Evolutionary conservation across 2,113 vertebrate genomes (phyloP).

Genomic region (Brachypodius melanocephalos): DNA sequence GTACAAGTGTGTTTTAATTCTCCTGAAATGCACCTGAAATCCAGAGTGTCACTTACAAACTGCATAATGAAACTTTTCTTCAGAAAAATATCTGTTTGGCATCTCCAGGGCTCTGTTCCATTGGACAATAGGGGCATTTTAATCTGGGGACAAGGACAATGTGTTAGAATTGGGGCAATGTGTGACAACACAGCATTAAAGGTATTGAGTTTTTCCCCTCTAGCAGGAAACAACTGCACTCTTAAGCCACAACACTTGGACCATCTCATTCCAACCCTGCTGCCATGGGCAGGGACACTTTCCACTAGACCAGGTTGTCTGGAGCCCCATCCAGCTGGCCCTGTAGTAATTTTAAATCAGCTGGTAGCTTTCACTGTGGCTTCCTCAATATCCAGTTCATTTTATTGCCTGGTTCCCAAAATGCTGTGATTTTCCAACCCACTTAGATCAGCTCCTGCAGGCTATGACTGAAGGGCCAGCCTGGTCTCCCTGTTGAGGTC

Average conservation of each 20-base stretch:
- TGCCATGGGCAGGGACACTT: background rate
- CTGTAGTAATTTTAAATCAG: background rate
- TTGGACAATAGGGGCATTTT: conserved; percentile 88
- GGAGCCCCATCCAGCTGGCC: background rate
- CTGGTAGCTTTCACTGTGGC: background rate
- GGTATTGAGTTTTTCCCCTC: background rate
- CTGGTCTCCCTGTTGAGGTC: background rate
- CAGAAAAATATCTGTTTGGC: conserved; percentile 90
- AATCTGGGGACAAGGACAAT: conserved; percentile 74
- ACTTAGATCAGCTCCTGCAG: background rate
- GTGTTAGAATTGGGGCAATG: background rate
- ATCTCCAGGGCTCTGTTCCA: conserved; percentile 86
- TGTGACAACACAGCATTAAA: background rate
- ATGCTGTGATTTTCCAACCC: background rate
- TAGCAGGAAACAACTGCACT: background rate
- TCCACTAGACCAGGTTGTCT: background rate
- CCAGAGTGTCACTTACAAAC: conserved; percentile 73
- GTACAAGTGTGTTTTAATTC: conserved; percentile 51
- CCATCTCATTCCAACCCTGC: background rate
- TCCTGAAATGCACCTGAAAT: conserved; percentile 69
- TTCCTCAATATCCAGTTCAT: background rate
- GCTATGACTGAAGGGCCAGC: background rate
- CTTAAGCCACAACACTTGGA: background rate
- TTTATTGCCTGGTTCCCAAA: background rate
- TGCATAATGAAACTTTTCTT: conserved; percentile 68